Percentiles rank a stretch among this genome's conserved stretches.
Evolutionary conservation across 2,113 vertebrate genomes (phyloP).

Genomic region (Anguilla rostrata): DNA sequence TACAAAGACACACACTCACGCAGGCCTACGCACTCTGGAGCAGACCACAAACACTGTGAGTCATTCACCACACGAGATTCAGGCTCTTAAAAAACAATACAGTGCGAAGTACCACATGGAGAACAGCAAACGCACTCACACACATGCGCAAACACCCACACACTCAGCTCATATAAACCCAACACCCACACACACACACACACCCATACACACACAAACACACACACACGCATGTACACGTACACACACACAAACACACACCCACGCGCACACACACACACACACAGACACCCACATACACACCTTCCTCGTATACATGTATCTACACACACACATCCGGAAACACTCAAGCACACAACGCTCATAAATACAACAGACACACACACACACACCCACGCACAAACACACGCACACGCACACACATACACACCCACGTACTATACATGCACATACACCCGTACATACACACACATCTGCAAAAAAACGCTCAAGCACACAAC

Average conservation of each 20-base stretch:
- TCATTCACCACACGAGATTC: conserved; percentile 27
- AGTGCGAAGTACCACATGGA: conserved; percentile 15
- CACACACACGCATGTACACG: neutral
- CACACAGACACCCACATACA: conserved; percentile 35
- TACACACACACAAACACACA: conserved; percentile 22
- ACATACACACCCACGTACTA: neutral
- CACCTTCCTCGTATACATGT: no score
- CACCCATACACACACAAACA: neutral
- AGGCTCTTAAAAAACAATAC: conserved; percentile 20
- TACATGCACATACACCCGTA: neutral
- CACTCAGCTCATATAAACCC: neutral
- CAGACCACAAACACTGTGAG: conserved; percentile 22
- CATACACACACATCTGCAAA: neutral
- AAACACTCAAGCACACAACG: conserved; percentile 18
- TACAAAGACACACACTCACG: conserved; percentile 13
- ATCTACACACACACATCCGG: no score
- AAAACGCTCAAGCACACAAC: neutral
- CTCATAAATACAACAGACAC: conserved; percentile 13
- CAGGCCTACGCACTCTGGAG: neutral
- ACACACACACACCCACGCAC: neutral
- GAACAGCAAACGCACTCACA: neutral
- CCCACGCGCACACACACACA: conserved; percentile 36
- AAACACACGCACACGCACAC: conserved; percentile 18
- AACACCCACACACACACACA: conserved; percentile 23
- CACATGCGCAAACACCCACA: neutral